Evolutionary conservation across 2,797 vertebrate species (phyloP).

Genomic region (Acipenser transmontanus): DNA sequence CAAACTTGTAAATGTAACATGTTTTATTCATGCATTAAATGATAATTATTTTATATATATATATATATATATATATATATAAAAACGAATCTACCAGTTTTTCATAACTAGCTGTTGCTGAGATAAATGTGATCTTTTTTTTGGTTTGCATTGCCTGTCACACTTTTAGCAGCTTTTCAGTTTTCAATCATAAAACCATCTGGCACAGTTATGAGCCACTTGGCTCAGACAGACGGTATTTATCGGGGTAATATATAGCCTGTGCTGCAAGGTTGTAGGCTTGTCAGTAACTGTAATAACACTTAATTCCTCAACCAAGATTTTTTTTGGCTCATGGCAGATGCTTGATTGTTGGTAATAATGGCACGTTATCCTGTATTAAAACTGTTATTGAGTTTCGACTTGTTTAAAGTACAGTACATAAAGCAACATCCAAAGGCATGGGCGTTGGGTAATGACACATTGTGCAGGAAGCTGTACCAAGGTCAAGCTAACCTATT

Average conservation of each 20-base stretch:
- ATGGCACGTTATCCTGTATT: not conserved
- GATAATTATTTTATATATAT: no score
- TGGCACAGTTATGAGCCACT: slow-evolving; percentile 43
- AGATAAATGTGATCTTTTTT: slow-evolving; percentile 62
- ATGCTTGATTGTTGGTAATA: slow-evolving; percentile 23
- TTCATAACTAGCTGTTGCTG: slow-evolving; percentile 33
- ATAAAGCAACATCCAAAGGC: no score
- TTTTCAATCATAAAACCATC: slow-evolving; percentile 54
- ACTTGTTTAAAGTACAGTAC: no score
- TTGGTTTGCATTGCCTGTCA: slow-evolving; percentile 55
- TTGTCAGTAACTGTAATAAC: slow-evolving; percentile 37
- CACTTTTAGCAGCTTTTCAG: slow-evolving; percentile 52
- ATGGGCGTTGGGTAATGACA: no score
- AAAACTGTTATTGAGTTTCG: no score
- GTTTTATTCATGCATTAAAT: no score
- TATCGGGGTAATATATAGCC: slow-evolving; percentile 54
- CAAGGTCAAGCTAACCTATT: no score
- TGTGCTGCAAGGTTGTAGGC: slow-evolving; percentile 32
- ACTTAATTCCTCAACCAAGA: slow-evolving; percentile 43
- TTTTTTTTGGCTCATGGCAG: slow-evolving; percentile 22
- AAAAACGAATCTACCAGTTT: no score
- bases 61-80: no score
- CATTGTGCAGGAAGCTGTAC: no score
- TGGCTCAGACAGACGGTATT: slow-evolving; percentile 43
- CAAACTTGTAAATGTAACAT: no score